A percentile compares a stretch with the other conserved stretches of the same genome.
Evolutionary conservation across 2,888 invertebrate species (phyloP).

Genomic region (Rhagophthalmus giganteus): DNA sequence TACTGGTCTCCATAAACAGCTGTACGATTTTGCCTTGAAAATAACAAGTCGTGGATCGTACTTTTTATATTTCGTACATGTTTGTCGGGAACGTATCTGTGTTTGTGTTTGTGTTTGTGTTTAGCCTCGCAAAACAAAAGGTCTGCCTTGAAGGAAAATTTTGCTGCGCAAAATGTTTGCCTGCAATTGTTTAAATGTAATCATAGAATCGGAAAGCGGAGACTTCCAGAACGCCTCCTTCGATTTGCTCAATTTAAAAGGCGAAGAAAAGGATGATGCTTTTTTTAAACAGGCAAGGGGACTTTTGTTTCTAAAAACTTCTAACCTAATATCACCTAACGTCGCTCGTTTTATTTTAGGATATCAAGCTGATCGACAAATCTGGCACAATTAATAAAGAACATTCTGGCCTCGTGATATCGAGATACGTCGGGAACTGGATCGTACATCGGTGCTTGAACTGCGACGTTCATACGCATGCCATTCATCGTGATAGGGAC

Average conservation of each 20-base stretch:
- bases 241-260: constrained; percentile 61
- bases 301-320: constrained; percentile 13
- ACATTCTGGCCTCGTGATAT: constrained; percentile 62
- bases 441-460: constrained; percentile 65
- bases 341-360: constrained; percentile 48
- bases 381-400: constrained; percentile 59
- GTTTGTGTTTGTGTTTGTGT: constrained; percentile 10
- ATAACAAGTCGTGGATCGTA: constrained; percentile 17
- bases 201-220: constrained; percentile 64
- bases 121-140: constrained; percentile 12
- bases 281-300: constrained; percentile 68
- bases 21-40: constrained; percentile 24
- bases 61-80: constrained; percentile 22
- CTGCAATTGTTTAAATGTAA: constrained; percentile 78
- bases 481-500: constrained; percentile 61
- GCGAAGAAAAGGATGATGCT: constrained; percentile 63
- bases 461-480: constrained; percentile 67
- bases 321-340: constrained; percentile 20
- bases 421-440: constrained; percentile 64
- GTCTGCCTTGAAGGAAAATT: neutral
- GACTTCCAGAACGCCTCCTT: constrained; percentile 61
- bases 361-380: constrained; percentile 58
- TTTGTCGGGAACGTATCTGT: constrained; percentile 15
- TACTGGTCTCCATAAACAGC: constrained; percentile 29
- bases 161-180: constrained; percentile 59